Evolutionary conservation across 2,888 invertebrate genomes (phyloP).

Genomic region (Linhomoeus sp.): DNA sequence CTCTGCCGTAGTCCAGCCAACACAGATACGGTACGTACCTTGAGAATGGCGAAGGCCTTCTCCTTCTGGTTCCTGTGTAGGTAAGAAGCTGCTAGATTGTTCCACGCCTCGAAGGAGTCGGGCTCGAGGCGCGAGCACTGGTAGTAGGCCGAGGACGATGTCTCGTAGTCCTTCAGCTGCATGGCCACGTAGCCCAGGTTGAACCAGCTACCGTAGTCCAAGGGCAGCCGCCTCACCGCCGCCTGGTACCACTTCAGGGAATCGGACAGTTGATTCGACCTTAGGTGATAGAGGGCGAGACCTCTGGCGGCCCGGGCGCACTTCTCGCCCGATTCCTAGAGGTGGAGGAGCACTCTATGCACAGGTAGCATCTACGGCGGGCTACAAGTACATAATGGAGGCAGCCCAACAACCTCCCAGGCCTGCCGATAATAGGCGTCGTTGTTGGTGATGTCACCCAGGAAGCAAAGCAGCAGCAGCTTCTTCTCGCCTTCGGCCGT

Average conservation of each 20-base stretch:
- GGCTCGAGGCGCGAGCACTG: constrained; percentile 17
- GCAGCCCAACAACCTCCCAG: constrained; percentile 55
- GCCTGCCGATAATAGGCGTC: constrained; percentile 61
- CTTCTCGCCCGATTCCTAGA: too few relatives aligned
- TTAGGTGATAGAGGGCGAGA: too few relatives aligned
- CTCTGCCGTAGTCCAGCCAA: too few relatives aligned
- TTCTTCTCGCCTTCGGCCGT: constrained; percentile 45
- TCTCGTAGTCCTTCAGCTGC: constrained; percentile 18
- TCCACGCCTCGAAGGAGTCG: constrained; percentile 81
- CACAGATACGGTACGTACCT: too few relatives aligned
- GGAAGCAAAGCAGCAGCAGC: constrained; percentile 63
- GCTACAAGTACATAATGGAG: too few relatives aligned
- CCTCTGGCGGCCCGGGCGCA: too few relatives aligned
- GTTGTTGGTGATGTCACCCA: constrained; percentile 71
- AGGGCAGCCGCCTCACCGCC: too few relatives aligned
- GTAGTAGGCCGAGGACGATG: constrained; percentile 11
- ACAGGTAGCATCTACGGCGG: not conserved
- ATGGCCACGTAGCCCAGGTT: constrained; percentile 20
- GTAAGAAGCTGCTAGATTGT: constrained; percentile 82
- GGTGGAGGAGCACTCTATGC: too few relatives aligned
- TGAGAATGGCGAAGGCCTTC: constrained; percentile 16
- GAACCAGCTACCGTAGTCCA: constrained; percentile 7
- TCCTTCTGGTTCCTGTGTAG: constrained; percentile 64
- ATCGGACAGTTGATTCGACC: too few relatives aligned
- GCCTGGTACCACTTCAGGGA: too few relatives aligned